Evolutionary conservation across 2,888 invertebrate species (phyloP).

Genomic region (Lypha dubia): DNA sequence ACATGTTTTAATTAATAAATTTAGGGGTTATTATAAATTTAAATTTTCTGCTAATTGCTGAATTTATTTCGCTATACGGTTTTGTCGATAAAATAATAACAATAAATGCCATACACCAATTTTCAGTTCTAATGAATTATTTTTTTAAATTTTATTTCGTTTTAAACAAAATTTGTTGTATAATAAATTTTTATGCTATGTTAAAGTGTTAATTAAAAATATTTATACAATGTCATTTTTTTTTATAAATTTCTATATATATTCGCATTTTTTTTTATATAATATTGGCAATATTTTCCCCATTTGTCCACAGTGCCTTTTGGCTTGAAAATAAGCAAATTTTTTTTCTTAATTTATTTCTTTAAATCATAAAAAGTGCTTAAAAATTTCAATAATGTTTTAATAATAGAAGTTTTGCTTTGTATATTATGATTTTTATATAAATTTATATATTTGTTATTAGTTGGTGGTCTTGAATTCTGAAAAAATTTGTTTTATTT

Average conservation of each 20-base stretch:
- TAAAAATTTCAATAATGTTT: conserved; percentile 57
- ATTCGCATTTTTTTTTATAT: conserved; percentile 47
- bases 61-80: not conserved
- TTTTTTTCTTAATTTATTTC: not conserved
- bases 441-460: conserved; percentile 42
- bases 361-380: conserved; percentile 52
- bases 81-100: conserved; percentile 10
- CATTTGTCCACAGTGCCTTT: conserved; percentile 72
- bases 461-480: conserved; percentile 70
- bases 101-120: conserved; percentile 63
- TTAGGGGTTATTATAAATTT: not conserved
- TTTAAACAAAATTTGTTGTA: conserved; percentile 7
- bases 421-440: conserved; percentile 2
- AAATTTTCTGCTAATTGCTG: not conserved
- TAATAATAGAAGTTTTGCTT: conserved; percentile 40
- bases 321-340: conserved; percentile 54
- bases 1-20: conserved; percentile 8
- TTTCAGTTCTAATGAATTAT: not conserved
- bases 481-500: conserved; percentile 47
- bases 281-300: conserved; percentile 65
- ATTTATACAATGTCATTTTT: conserved; percentile 3
- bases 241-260: conserved; percentile 34
- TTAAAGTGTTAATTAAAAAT: conserved; percentile 30
- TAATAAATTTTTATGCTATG: not conserved
- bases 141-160: not conserved